Evolutionary conservation across 2,888 invertebrate genomes (phyloP), one percentile per base, ranked within the genome.

Genomic region (Morpho helenor): DNA sequence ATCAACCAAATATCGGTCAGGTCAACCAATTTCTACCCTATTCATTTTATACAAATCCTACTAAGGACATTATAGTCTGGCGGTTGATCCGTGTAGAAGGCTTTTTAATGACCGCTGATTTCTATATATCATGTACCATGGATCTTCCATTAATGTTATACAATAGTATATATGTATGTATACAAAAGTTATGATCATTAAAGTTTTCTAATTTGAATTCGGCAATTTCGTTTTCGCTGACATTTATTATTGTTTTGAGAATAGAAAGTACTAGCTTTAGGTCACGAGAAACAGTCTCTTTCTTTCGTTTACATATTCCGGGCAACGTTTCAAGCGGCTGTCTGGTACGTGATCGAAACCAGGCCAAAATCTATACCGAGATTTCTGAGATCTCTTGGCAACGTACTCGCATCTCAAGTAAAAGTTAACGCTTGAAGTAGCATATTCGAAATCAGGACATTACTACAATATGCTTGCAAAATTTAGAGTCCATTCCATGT

Each of bases 341-440:
- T 45, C 41, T 43, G 41, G 51, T 59, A 78, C 77, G 77, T 78
- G 79, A 82, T 75, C 68, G 71, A 70, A 86, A 84, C 84, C 79
- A 70, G 82, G 84, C 79, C 83, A 75, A 56, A 68, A 70, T 70
- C 68, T 71, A 70, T 65, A 68, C 68, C 58, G 61, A 65, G 68
- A 65, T 69, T 70, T 68, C 62, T 68, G 69, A 68, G 68, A 59
- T 55, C 51, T 51, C 54, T 65, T 52, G 49, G 52, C 53, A 39
- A 53, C 45, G 7, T 22, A 49, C 8, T 41, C 49, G 16, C 7
- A 46, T 49, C 31, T 44, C 9, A 16, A 55, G 43, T 23, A 59
- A 44, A 52, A 52, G 45, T 45, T 52, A n/a, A 9, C 1, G 9
- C 44, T 8, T 7, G 2, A 42, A 42, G 42, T 42, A 42, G 42